Percentiles rank a stretch among this genome's conserved stretches.
Evolutionary conservation across 2,888 invertebrate genomes (phyloP).

Genomic region (Tricholauxania praeusta): DNA sequence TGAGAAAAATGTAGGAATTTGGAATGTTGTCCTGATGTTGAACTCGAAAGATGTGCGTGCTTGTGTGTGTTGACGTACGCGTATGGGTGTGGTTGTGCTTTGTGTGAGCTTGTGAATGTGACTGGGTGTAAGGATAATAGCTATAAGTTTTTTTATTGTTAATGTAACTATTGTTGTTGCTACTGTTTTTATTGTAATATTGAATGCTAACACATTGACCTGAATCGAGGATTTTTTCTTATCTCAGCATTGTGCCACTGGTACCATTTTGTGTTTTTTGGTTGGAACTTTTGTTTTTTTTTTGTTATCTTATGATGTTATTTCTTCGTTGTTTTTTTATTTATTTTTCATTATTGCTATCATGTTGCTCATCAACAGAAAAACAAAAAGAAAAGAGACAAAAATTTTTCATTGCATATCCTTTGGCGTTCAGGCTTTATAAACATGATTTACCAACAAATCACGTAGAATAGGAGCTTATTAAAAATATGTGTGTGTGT

Average conservation of each 20-base stretch:
- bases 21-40: constrained; percentile 30
- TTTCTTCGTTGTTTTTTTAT: constrained; percentile 4
- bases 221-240: constrained; percentile 29
- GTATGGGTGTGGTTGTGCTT: not conserved
- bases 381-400: too few relatives aligned
- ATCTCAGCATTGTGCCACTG: not conserved
- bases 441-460: constrained; percentile 16
- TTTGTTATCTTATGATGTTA: not conserved
- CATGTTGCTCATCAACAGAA: too few relatives aligned
- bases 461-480: constrained; percentile 20
- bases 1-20: constrained; percentile 6
- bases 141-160: too few relatives aligned
- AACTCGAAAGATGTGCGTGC: constrained; percentile 4
- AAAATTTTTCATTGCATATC: constrained; percentile 18
- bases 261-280: not conserved
- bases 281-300: constrained; percentile 24
- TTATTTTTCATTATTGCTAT: constrained; percentile 4
- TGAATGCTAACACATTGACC: constrained; percentile 40
- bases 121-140: too few relatives aligned
- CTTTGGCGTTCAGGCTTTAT: not conserved
- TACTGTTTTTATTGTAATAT: not conserved
- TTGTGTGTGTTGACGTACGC: not conserved
- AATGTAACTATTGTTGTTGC: not conserved
- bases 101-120: not conserved
- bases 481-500: not conserved